These are phyloP conservation scores for Halcyon smyrnensis DNA, from an alignment of 2,797 vertebrate genomes.

Conservation along the genomic window DNA sequence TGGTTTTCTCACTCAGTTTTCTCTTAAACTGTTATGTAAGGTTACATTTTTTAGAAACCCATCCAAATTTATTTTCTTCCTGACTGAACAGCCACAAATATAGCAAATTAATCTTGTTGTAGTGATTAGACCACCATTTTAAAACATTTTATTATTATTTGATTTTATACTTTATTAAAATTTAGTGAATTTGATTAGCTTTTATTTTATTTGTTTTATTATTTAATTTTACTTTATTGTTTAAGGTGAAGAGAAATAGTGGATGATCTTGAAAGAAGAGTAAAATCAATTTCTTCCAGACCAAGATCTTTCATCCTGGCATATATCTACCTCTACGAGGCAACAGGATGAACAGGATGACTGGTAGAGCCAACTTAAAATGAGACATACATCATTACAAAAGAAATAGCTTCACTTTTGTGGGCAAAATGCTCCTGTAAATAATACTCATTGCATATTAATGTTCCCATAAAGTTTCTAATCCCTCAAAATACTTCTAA, in stretches of 20 bases:
- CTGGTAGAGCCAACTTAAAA: conserved; percentile 16
- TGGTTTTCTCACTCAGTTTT: background rate
- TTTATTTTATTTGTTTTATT: background rate
- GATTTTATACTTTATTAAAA: too few species aligned
- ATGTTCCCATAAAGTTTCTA: conserved; percentile 27
- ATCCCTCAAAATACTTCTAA: background rate
- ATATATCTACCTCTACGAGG: background rate
- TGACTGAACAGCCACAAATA: background rate
- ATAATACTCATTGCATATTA: conserved; percentile 55
- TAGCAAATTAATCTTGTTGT: background rate
- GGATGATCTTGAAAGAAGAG: background rate
- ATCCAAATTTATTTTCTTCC: background rate
- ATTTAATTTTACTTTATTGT: background rate
- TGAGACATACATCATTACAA: background rate
- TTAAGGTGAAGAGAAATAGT: background rate
- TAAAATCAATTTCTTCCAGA: background rate
- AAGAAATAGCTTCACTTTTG: background rate
- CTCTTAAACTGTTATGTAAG: background rate
- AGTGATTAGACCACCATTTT: background rate
- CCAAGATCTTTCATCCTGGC: background rate
- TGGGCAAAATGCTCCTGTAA: conserved; percentile 26
- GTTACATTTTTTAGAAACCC: background rate
- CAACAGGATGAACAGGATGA: background rate
- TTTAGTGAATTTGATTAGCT: background rate
- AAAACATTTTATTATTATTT: background rate